These are phyloP conservation scores for Holacanthella duospinosa DNA, from an alignment of 2,888 invertebrate genomes.

Conservation along the genomic window DNA sequence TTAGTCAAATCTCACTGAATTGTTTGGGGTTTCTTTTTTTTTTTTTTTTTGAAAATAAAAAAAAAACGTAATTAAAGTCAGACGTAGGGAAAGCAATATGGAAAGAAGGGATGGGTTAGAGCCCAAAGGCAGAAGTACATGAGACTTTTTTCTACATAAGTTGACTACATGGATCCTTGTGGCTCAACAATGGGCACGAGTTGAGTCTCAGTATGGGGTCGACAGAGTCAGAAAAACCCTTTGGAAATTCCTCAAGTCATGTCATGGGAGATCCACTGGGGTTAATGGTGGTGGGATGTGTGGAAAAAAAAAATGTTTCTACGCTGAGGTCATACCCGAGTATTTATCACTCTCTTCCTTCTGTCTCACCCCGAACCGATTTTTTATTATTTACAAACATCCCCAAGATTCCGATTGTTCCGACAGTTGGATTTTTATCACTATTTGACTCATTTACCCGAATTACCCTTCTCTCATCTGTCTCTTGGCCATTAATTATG, in stretches of 20 bases:
- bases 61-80: neutral
- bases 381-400: neutral
- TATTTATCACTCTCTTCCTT: neutral
- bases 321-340: slow-evolving; percentile 5
- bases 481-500: slow-evolving; percentile 2
- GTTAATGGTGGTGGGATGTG: neutral
- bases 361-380: neutral
- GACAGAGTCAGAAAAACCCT: neutral
- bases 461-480: neutral
- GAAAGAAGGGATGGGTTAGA: neutral
- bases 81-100: neutral
- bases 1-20: no score
- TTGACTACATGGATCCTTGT: no score
- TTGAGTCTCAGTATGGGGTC: slow-evolving; percentile 2
- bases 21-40: no score
- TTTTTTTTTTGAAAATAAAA: no score
- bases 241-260: neutral
- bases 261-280: neutral
- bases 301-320: slow-evolving; percentile 3
- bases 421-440: neutral
- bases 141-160: neutral
- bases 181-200: slow-evolving; percentile 10
- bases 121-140: neutral
- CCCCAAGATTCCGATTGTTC: no score
- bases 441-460: neutral